phyloP scores from a whole-genome alignment of 2,797 vertebrate species.

The Tiaroga cobitis region DNA sequence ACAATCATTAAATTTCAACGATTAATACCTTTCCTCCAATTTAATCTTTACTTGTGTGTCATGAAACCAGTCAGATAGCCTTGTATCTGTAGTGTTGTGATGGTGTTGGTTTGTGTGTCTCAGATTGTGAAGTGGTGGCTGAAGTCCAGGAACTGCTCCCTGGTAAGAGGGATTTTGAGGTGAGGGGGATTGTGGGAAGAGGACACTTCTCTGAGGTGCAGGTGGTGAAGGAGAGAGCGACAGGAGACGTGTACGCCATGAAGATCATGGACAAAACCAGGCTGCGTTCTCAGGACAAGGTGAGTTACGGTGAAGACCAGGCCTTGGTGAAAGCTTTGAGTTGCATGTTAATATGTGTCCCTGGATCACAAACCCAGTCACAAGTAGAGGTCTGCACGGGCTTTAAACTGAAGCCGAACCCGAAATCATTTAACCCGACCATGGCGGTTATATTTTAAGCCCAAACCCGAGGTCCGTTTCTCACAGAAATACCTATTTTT shows the following conservation, averaged over 20 bases:
- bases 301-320: conserved; percentile 69
- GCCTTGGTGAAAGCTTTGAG: not conserved
- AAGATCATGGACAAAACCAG: conserved; percentile 92
- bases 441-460: too few species aligned
- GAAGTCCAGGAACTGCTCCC: conserved; percentile 90
- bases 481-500: too few species aligned
- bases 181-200: conserved; percentile 83
- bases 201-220: conserved; percentile 91
- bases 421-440: too few species aligned
- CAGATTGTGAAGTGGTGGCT: conserved; percentile 88
- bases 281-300: conserved; percentile 84
- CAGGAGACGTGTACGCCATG: conserved; percentile 92
- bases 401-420: too few species aligned
- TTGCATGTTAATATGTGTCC: too few species aligned
- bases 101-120: conserved; percentile 29
- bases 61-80: not conserved
- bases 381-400: too few species aligned
- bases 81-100: not conserved
- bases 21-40: conserved; percentile 15
- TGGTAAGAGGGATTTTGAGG: conserved; percentile 86
- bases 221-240: conserved; percentile 89
- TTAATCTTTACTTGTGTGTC: conserved; percentile 19
- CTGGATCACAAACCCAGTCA: too few species aligned
- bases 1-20: conserved; percentile 17
- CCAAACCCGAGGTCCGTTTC: too few species aligned